Base-by-base conservation (phyloP, 2,888 invertebrate genomes). In the Trachelus iudaicus region DNA sequence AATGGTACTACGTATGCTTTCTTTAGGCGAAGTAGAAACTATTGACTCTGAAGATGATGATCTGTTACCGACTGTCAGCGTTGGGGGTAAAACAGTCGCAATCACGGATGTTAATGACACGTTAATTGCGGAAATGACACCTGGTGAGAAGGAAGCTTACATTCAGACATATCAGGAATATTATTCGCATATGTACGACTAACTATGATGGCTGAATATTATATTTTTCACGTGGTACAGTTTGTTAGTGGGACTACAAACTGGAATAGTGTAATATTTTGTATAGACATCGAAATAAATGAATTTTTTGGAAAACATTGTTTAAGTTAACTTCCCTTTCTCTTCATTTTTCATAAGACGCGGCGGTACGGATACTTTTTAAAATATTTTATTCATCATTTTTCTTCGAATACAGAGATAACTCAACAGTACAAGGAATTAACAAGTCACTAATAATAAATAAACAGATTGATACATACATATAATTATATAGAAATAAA, bases 131-230 rank as follows among this genome's bases (percentile, higher is more conserved):
- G 95, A 95, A 91, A 99, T 99, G 98, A 96, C 97, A 13, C 96
- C 97, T 33, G 93, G 95, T 6, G 98, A 99, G 90, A 98, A 98
- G 92, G 98, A 98, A 89, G 95, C 96, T 69, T 99, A 98, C 92
- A 98, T 98, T 85, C 96, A 97, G 92, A 94, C 97, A 73, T 98
- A 98, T 90, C 98, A 98, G 91, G 98, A 98, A 91, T 96, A 97
- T 92, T 98, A 97, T 92, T 96, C 97, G 84, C 96, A 97, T 91
- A 96, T 97, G 93, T 96, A 95, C 88, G 96, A 96, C 92, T 97
- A 92, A 91, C 82, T 76, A 40, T 74, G 69, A 81, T 76, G 68
- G 74, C 74, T 79, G 80, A 75, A 75, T 69, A 69, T 69, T 69
- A 73, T 77, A 79, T 77, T 69, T 82, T 74, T 75, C 74, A 69